A percentile compares a stretch with the other conserved stretches of the same genome.
These are phyloP conservation scores for Dendroctonus ponderosae DNA, from an alignment of 1,140 invertebrate genomes.

Conservation along the genomic window DNA sequence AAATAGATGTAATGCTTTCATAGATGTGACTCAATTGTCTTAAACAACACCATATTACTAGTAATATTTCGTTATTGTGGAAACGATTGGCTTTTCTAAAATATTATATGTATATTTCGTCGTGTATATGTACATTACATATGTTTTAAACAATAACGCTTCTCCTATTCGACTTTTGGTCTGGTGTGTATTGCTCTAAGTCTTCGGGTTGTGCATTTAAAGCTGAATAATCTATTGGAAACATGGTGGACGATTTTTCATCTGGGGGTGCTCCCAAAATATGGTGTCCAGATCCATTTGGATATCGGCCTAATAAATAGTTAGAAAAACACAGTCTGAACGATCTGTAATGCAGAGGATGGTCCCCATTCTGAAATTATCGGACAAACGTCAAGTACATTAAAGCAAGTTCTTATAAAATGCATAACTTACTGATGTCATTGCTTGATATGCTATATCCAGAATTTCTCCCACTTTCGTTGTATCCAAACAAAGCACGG, in stretches of 20 bases:
- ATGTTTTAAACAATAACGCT: slow-evolving; percentile 64
- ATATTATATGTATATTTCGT: too few species aligned
- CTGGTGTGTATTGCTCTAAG: slow-evolving; percentile 66
- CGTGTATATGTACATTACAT: too few species aligned
- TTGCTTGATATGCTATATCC: slow-evolving; percentile 63
- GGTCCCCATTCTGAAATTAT: slow-evolving; percentile 62
- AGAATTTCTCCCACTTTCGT: slow-evolving; percentile 62
- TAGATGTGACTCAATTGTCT: too few species aligned
- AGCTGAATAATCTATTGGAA: slow-evolving; percentile 72
- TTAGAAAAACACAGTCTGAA: slow-evolving; percentile 70
- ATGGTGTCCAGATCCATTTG: slow-evolving; percentile 72
- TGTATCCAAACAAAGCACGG: slow-evolving; percentile 63
- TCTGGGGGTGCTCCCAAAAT: slow-evolving; percentile 61
- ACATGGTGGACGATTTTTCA: slow-evolving; percentile 57
- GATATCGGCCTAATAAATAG: slow-evolving; percentile 67
- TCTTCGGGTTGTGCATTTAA: slow-evolving; percentile 67
- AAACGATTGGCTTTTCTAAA: too few species aligned
- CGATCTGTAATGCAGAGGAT: slow-evolving; percentile 60
- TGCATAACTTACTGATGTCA: slow-evolving; percentile 63
- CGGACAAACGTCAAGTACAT: background rate
- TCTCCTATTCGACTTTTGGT: slow-evolving; percentile 66
- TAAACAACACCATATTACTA: too few species aligned
- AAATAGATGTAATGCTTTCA: too few species aligned
- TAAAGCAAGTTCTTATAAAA: slow-evolving; percentile 1
- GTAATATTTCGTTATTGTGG: too few species aligned